phyloP scores from a whole-genome alignment of 2,888 invertebrate genomes.

The Hypolimnas misippus region DNA sequence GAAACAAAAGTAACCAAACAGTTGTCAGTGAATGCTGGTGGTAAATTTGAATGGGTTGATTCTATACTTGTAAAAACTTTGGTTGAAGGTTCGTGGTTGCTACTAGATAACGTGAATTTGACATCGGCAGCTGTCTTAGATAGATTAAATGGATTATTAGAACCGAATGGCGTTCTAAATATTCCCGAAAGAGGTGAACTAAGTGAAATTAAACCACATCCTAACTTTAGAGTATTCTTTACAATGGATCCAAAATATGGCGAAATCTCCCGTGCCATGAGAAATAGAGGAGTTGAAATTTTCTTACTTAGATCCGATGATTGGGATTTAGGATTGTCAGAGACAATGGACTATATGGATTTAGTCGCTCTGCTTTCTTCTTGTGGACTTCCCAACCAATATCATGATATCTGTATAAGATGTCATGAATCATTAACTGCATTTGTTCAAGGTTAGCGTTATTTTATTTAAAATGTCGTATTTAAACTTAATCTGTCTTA shows the following conservation, averaged over 20 bases:
- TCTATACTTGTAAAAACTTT: constrained; percentile 93
- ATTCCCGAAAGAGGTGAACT: constrained; percentile 96
- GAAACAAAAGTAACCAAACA: constrained; percentile 74
- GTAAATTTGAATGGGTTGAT: constrained; percentile 97
- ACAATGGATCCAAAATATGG: constrained; percentile 98
- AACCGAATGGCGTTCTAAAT: constrained; percentile 94
- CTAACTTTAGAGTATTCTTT: constrained; percentile 96
- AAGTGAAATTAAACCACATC: constrained; percentile 92
- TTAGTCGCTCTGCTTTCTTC: constrained; percentile 71
- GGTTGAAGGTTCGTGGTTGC: constrained; percentile 91
- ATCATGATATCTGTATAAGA: constrained; percentile 64
- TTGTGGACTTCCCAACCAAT: constrained; percentile 65
- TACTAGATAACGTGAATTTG: constrained; percentile 96
- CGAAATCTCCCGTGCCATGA: constrained; percentile 98
- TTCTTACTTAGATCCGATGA: constrained; percentile 68
- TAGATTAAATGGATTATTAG: constrained; percentile 96
- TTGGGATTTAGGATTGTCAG: constrained; percentile 57
- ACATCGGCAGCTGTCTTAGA: constrained; percentile 98
- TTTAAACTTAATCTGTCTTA: background rate
- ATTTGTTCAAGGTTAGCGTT: constrained; percentile 70
- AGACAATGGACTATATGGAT: constrained; percentile 71
- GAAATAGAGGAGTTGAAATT: constrained; percentile 98
- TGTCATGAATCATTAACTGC: constrained; percentile 73
- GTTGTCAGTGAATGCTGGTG: constrained; percentile 90
- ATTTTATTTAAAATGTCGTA: background rate